Conservation (phyloP, 2,888 invertebrate genomes). For the Ceratothoa steindachneri region DNA sequence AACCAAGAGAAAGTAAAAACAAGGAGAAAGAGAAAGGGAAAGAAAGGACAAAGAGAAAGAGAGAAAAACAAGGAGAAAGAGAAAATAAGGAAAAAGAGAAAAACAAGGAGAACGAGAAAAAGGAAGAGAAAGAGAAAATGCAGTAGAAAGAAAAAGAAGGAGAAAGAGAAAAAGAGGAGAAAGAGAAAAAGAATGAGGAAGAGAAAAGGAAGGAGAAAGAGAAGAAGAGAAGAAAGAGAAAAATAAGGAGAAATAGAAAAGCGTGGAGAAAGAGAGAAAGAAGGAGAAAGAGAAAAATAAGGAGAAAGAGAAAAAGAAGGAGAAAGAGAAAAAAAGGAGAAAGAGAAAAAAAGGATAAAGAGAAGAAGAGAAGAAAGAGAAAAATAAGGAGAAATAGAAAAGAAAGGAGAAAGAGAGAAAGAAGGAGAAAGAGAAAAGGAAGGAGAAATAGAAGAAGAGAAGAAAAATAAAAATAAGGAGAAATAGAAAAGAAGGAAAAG, state of each 20-base stretch:
- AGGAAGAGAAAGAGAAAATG: no score
- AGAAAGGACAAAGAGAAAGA: no score
- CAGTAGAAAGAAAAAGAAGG: background rate
- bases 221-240: background rate
- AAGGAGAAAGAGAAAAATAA: background rate
- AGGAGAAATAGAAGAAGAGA: background rate
- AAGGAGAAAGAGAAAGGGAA: no score
- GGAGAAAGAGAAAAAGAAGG: background rate
- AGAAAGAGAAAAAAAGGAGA: background rate
- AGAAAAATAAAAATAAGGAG: background rate
- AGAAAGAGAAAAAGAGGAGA: background rate
- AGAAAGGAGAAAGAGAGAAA: background rate
- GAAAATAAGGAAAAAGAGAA: no score
- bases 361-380: background rate
- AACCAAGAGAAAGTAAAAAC: no score
- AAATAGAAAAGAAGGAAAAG: no score
- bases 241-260: background rate
- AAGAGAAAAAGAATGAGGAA: background rate
- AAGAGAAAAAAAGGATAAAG: background rate
- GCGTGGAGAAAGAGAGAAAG: background rate
- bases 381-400: background rate
- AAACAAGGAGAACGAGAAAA: background rate
- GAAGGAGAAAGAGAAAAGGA: background rate
- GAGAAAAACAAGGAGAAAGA: no score
- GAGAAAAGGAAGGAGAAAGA: background rate